Evolutionary conservation across 2,113 vertebrate genomes (phyloP).

Genomic region (Heloderma charlesbogerti): DNA sequence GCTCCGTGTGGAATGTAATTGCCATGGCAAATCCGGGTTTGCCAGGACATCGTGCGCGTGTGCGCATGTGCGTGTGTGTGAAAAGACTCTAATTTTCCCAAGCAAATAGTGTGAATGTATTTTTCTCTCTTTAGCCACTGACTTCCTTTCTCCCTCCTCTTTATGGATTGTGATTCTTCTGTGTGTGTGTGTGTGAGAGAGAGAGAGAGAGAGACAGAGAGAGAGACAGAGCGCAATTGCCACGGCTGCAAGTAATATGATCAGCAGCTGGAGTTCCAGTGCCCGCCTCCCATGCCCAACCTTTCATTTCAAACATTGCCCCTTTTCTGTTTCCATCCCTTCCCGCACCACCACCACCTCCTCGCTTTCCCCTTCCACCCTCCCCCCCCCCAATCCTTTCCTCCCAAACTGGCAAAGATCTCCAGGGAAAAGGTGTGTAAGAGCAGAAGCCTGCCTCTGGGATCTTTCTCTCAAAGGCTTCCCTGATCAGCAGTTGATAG

Average conservation of each 20-base stretch:
- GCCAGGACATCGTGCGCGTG: neutral
- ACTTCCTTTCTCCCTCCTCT: neutral
- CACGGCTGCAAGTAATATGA: constrained; percentile 69
- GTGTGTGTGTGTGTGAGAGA: neutral
- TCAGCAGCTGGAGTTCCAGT: constrained; percentile 53
- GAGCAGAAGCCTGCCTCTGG: neutral
- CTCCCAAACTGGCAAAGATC: neutral
- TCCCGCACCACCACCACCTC: neutral
- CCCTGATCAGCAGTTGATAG: neutral
- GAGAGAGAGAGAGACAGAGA: no score
- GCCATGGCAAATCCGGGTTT: neutral
- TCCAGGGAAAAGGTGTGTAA: neutral
- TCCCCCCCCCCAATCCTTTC: neutral
- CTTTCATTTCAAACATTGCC: constrained; percentile 55
- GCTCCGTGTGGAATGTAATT: neutral
- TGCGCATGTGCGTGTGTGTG: neutral
- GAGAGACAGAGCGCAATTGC: no score
- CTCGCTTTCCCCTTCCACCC: neutral
- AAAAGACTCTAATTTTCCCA: neutral
- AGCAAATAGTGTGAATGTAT: neutral
- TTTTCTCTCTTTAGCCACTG: neutral
- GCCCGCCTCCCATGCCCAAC: constrained; percentile 59
- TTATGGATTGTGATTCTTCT: neutral
- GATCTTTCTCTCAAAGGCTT: neutral
- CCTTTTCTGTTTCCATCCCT: constrained; percentile 18